Conservation (phyloP, 2,113 vertebrate species). For the Callopanchax toddi region DNA sequence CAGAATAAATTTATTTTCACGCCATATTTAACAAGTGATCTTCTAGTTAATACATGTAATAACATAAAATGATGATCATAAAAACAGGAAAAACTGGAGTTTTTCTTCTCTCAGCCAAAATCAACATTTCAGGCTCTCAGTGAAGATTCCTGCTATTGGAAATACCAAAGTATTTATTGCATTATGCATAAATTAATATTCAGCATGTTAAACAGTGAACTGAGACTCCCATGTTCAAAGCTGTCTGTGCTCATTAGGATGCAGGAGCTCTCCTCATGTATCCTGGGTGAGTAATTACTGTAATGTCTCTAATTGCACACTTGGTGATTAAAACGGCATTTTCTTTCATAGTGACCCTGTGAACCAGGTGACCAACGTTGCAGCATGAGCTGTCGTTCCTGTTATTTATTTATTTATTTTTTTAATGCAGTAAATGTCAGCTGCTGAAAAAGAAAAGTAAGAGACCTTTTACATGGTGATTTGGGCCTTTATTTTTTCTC, state of each 20-base stretch:
- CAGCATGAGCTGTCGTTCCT: not conserved
- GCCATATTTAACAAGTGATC: conserved; percentile 8
- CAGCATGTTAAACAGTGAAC: conserved; percentile 33
- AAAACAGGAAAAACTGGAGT: conserved; percentile 7
- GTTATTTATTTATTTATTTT: not conserved
- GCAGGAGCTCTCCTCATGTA: conserved; percentile 32
- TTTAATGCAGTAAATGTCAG: not conserved
- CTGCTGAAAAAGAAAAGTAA: not conserved
- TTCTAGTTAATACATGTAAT: conserved; percentile 6
- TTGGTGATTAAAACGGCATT: conserved; percentile 28
- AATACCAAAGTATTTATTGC: conserved; percentile 25
- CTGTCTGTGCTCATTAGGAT: conserved; percentile 45
- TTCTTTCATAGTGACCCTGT: conserved; percentile 27
- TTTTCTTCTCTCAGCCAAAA: not conserved
- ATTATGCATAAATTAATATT: conserved; percentile 40
- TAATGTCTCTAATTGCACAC: conserved; percentile 46
- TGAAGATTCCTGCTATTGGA: not conserved
- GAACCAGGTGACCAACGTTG: conserved; percentile 1
- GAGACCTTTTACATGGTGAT: not conserved
- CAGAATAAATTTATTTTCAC: conserved; percentile 14
- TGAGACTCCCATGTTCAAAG: conserved; percentile 34
- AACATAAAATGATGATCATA: conserved; percentile 8
- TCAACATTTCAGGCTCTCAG: not conserved
- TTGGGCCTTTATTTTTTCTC: not conserved
- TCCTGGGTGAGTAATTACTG: conserved; percentile 47